phyloP scores from a whole-genome alignment of 2,113 vertebrate species.

The Lethenteron camtschaticum region DNA sequence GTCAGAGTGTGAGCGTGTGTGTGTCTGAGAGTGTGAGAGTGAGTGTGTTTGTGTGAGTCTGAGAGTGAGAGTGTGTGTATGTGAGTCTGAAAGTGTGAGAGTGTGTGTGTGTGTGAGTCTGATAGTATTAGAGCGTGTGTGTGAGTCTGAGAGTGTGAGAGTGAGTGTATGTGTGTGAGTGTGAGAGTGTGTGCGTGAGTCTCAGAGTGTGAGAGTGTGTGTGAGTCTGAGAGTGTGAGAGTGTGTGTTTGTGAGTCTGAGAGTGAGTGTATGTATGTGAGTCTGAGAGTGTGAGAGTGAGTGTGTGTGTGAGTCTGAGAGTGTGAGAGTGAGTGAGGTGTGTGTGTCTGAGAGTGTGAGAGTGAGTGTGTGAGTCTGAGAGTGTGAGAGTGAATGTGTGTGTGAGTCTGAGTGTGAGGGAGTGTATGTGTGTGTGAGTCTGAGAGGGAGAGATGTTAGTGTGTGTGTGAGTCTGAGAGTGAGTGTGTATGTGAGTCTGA shows the following conservation, averaged over 20 bases:
- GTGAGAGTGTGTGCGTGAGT: constrained; percentile 10
- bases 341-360: no score
- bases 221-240: constrained; percentile 5
- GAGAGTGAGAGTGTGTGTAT: no score
- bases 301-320: background rate
- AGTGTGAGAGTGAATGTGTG: constrained; percentile 9
- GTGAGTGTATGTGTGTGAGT: constrained; percentile 6
- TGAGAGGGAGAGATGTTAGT: background rate
- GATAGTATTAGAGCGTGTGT: background rate
- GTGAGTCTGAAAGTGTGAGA: no score
- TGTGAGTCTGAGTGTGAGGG: background rate
- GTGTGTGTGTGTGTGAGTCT: constrained; percentile 11
- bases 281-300: constrained; percentile 9
- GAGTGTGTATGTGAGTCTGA: background rate
- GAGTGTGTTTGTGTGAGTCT: no score
- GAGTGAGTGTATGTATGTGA: background rate
- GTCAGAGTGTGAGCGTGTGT: no score
- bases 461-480: background rate
- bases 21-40: no score
- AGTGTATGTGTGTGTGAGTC: background rate
- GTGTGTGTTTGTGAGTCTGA: background rate
- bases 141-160: no score
- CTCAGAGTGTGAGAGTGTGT: background rate
- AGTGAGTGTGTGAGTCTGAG: background rate
- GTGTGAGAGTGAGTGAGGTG: background rate